phyloP scores from a whole-genome alignment of 2,888 invertebrate species.

The Drosophila infuscata region DNA sequence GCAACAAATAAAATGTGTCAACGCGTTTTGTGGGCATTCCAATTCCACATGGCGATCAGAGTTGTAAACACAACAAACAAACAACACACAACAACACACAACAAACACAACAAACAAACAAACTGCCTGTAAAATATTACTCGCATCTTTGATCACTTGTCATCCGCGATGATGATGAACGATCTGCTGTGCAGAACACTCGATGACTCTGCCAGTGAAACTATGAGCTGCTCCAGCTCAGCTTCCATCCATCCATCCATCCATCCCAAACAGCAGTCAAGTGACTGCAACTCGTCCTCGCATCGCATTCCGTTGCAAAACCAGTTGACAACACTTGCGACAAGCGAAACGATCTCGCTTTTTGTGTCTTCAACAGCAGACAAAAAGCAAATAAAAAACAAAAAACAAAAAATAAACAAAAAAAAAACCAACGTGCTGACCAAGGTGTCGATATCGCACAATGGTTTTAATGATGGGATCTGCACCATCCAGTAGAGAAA shows the following conservation, averaged over 20 bases:
- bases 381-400: neutral
- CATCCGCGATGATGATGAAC: constrained; percentile 77
- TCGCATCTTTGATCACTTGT: constrained; percentile 78
- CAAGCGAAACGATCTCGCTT: constrained; percentile 80
- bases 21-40: constrained; percentile 47
- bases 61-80: constrained; percentile 60
- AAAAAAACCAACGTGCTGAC: constrained; percentile 57
- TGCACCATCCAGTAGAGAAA: constrained; percentile 8
- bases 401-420: constrained; percentile 3
- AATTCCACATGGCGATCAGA: constrained; percentile 53
- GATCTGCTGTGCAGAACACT: constrained; percentile 38
- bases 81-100: constrained; percentile 15
- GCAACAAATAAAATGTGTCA: constrained; percentile 74
- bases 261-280: neutral
- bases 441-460: constrained; percentile 80
- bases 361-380: constrained; percentile 40
- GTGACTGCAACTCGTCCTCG: constrained; percentile 11
- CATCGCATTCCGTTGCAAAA: constrained; percentile 65
- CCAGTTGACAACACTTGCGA: constrained; percentile 81
- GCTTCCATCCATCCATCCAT: constrained; percentile 5
- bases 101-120: constrained; percentile 26
- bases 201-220: constrained; percentile 1
- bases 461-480: constrained; percentile 80
- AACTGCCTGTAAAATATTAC: constrained; percentile 78
- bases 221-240: constrained; percentile 9